Evolutionary conservation across 2,797 vertebrate genomes (phyloP), one percentile per base, ranked within the genome.

Genomic region (Channallabes apus): DNA sequence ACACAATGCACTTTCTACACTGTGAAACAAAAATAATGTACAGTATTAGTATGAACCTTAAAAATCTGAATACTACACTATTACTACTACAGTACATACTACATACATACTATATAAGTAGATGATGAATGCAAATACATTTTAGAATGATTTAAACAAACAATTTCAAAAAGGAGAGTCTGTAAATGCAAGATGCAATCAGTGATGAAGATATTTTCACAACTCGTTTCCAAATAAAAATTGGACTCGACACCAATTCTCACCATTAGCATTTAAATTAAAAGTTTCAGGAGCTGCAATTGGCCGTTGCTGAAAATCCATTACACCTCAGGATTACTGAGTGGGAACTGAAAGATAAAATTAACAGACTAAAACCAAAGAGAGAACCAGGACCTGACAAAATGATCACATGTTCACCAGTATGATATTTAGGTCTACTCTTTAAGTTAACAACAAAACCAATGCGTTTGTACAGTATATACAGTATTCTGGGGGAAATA

Each of bases 321-420:
- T 51, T 68, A 46, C 73, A 86, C 73, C 68, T 20, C 46, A 17
- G 20, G 64, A 67, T 82, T 41, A 86, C 65, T 56, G 72, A 82
- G 35, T 51, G 80, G 24, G 81, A 81, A 41, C 61, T 76, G 0
- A 32, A 46, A 17, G 65, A 67, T 20, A 76, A 68, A 69, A 27
- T 80, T 4, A 79, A 68, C 2, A 11, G n/a, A 15, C 54, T 87
- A 4, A 29, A 84, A 64, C 32, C 32, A 79, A 65, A 67, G 46
- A 85, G 71, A 59, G 64, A 46, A 24, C 62, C 68, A 65, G 86
- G 64, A n/a, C 32, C 79, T 35, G 83, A 85, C 67, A 51, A 71
- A 46, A 80, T 67, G 56, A 22, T 83, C 35, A 79, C 65, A 73
- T 11, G 71, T 51, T 51, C 29, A 62, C 54, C 7, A 15, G n/a